phyloP scores from a whole-genome alignment of 2,113 vertebrate genomes.

The Nesoenas mayeri region DNA sequence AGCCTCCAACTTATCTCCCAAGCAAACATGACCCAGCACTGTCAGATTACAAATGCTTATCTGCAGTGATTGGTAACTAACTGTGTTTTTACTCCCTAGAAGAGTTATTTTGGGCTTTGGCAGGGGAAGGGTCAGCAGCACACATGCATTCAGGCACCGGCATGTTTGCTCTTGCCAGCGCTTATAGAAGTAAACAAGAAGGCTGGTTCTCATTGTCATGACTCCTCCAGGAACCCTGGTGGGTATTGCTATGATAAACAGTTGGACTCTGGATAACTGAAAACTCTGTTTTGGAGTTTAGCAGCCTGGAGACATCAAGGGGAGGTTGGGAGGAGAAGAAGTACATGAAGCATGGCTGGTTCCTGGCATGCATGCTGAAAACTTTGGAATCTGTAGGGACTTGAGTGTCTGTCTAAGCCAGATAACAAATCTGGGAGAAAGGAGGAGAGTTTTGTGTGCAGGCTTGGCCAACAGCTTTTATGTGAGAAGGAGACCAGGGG shows the following conservation, averaged over 20 bases:
- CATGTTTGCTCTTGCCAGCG: background rate
- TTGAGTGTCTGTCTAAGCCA: slow-evolving; percentile 26
- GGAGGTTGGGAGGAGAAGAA: background rate
- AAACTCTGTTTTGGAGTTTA: slow-evolving; percentile 6
- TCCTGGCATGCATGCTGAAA: slow-evolving; percentile 21
- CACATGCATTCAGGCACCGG: background rate
- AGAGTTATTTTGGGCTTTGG: slow-evolving; percentile 32
- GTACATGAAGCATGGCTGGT: background rate
- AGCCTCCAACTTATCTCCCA: slow-evolving; percentile 45
- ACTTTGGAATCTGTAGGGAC: background rate
- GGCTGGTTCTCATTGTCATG: fast-evolving
- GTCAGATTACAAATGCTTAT: slow-evolving; percentile 52
- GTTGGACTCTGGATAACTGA: background rate
- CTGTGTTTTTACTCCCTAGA: slow-evolving; percentile 13
- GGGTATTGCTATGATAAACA: slow-evolving; percentile 15
- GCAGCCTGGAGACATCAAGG: background rate
- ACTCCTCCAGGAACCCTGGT: background rate
- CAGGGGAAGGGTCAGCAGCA: background rate
- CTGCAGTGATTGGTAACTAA: slow-evolving; percentile 13
- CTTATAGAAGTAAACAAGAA: background rate
- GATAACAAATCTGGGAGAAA: slow-evolving; percentile 17
- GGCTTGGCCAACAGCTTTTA: background rate
- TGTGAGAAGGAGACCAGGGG: background rate
- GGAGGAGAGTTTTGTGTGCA: background rate
- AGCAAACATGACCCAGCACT: slow-evolving; percentile 46